Base-by-base conservation (phyloP, 2,113 vertebrate genomes). In the Ictidomys tridecemlineatus region DNA sequence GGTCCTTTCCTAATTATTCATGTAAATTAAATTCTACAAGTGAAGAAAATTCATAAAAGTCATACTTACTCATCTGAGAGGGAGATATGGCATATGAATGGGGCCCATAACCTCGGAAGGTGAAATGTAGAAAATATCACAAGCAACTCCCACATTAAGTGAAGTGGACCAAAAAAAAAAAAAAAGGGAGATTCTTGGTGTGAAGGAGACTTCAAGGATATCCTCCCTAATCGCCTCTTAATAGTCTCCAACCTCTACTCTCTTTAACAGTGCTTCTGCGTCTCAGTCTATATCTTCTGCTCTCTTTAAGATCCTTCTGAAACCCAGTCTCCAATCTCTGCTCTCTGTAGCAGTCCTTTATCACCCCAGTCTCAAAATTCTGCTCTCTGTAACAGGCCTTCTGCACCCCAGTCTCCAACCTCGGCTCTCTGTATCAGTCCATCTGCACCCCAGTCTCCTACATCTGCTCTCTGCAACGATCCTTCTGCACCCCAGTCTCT, bases 131-230 rank as follows among this genome's bases (percentile, higher is more conserved):
- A 99, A 99, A 98, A 98, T 98, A 98, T 98, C 98, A 98, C 98
- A 98, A 98, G 98, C 98, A 98, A 98, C 98, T 99, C 98, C 99
- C 98, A 99, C 98, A 97, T 98, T 98, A 98, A 98, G 98, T 98
- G 97, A 98, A 99, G 98, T 98, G 98, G 99, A 99, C 98, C 98
- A 99, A 99, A 98, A 98, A 51, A 51, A 45, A 45, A n/a, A 42
- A 51, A 91, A 97, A 65, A 98, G 97, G 98, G 98, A 98, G 98
- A 98, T 98, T 98, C 98, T 98, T 97, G 95, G 98, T 98, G 91
- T 98, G 98, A 99, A 99, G 98, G 98, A 99, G 98, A 99, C 97
- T 99, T 98, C 98, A 99, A 99, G 98, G 99, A 98, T 98, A 98
- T 96, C 98, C 98, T 98, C 98, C 98, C 98, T 99, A 98, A 98